Percentiles rank a stretch among this genome's conserved stretches.
These are phyloP conservation scores for Limnephilus marmoratus DNA, from an alignment of 2,888 invertebrate species.

Conservation along the genomic window DNA sequence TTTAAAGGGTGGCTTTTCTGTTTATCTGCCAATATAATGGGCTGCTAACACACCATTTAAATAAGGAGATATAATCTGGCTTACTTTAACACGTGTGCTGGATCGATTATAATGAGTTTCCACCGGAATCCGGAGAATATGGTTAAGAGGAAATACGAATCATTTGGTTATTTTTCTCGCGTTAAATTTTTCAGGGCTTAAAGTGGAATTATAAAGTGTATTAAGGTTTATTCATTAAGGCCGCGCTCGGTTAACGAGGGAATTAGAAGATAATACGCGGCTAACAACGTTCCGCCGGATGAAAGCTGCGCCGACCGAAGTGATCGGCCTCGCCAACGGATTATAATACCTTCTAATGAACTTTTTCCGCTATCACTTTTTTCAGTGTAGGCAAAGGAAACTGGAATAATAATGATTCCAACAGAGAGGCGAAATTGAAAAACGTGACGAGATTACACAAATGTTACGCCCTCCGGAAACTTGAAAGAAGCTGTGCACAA, in stretches of 20 bases:
- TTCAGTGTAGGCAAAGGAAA: slow-evolving; percentile 8
- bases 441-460: slow-evolving; percentile 50
- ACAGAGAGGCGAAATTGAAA: slow-evolving; percentile 46
- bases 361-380: slow-evolving; percentile 9
- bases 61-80: background rate
- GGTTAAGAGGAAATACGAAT: background rate
- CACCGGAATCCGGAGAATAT: background rate
- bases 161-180: background rate
- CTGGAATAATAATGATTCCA: slow-evolving; percentile 45
- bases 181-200: background rate
- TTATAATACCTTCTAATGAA: slow-evolving; percentile 45
- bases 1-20: background rate
- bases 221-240: slow-evolving; percentile 36
- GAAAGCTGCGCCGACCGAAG: slow-evolving; percentile 30
- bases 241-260: slow-evolving; percentile 10
- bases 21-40: background rate
- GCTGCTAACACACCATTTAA: background rate
- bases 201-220: slow-evolving; percentile 29
- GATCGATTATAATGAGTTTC: background rate
- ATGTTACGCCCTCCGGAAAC: slow-evolving; percentile 12
- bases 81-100: background rate
- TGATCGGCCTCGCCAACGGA: slow-evolving; percentile 42
- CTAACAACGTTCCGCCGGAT: slow-evolving; percentile 37
- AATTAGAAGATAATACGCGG: slow-evolving; percentile 36
- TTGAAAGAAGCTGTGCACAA: background rate